Evolutionary conservation across 35 echinoderm and acorn worm genomes (phyloP), one percentile per base, ranked within the genome.

Genomic region (Apostichopus japonicus): DNA sequence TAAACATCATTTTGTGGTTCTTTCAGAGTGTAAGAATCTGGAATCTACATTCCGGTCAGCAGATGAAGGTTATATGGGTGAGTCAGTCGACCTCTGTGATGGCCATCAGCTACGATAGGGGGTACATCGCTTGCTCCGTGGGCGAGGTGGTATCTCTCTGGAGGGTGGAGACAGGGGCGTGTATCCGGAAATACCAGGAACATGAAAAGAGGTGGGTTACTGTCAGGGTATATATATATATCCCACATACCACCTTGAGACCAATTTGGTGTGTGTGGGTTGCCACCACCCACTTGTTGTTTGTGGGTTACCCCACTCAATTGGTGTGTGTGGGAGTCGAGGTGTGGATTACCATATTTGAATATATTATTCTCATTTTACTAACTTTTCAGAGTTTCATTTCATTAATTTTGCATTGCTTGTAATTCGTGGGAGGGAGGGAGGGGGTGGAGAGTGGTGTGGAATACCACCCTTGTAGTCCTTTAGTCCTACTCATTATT

Each of bases 21-120:
- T 89, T 67, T 14, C 82, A 99, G 97, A 99, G 95, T 57, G 81
- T 99, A 17, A 87, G 97, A 72, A 92, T 99, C 57, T 99, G 97
- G 97, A 99, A 94, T 75, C 89, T 93, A 19, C 93, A 96, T 61
- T 95, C 97, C 10, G 97, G 97, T 15, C 91, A 82, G 75, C 94
- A 99, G 56, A 99, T 92, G 11, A 92, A 94, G 67, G 91, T 99
- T 9, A 93, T 99, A 10, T 96, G 97, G 90, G 95, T 92, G 24
- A 99, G 97, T 73, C 97, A 99, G 72, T 89, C 93, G 5, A 99
- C 97, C 62, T 99, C 97, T 11, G 90, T 99, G 17, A 99, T 99
- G 97, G 92, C 93, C 5, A 80, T 99, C 72, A 96, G 93, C 25
- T 96, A 96, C 87, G 51, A 94, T 78, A 83, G 92, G 5, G 97